Evolutionary conservation across 2,888 invertebrate genomes (phyloP).

Genomic region (Trypoxylon attenuatum): DNA sequence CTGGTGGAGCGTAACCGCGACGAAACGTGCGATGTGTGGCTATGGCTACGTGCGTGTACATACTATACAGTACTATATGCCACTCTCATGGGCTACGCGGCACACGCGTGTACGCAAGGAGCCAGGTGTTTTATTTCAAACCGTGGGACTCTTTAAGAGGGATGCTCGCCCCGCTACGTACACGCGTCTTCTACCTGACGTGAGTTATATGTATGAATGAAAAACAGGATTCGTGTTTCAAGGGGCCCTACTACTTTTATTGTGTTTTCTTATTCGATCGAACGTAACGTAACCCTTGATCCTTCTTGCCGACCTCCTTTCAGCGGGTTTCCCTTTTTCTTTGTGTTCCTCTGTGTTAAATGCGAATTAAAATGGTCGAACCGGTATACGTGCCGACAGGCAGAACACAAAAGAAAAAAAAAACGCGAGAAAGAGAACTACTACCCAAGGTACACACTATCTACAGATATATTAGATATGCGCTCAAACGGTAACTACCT

Average conservation of each 20-base stretch:
- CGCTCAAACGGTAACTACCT: no score
- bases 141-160: slow-evolving; percentile 67
- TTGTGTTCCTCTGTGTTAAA: slow-evolving; percentile 11
- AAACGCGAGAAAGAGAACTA: no score
- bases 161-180: slow-evolving; percentile 56
- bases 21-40: no score
- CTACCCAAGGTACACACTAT: no score
- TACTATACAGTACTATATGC: slow-evolving; percentile 2
- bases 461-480: no score
- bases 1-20: no score
- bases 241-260: slow-evolving; percentile 63
- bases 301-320: slow-evolving; percentile 27
- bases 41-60: slow-evolving; percentile 7
- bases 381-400: not conserved
- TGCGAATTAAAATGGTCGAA: slow-evolving; percentile 42
- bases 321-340: slow-evolving; percentile 36
- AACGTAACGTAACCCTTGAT: slow-evolving; percentile 57
- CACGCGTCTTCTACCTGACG: slow-evolving; percentile 48
- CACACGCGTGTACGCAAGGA: slow-evolving; percentile 39
- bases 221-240: slow-evolving; percentile 71
- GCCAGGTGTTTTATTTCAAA: slow-evolving; percentile 69
- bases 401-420: no score
- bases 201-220: slow-evolving; percentile 67
- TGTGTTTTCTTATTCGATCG: slow-evolving; percentile 66
- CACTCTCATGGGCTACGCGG: no score